Base-by-base conservation (phyloP, 2,888 invertebrate species). In the Carpatolechia fugitivella region DNA sequence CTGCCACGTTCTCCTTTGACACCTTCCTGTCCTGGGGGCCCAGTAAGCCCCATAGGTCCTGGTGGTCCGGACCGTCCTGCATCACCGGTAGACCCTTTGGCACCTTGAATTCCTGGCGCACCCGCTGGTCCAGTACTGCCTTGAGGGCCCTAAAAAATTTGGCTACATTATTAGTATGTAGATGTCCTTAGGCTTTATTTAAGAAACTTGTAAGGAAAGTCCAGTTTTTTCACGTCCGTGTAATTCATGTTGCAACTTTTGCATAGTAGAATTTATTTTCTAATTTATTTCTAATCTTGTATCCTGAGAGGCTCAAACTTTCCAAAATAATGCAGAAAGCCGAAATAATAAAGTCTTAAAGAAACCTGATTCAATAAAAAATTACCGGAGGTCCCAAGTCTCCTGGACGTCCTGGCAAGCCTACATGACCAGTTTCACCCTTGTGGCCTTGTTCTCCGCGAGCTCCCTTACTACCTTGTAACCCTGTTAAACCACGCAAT, bases 321-420 rank as follows among this genome's bases (percentile, higher is more conserved):
- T n/a, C n/a, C n/a, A n/a, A n/a, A n/a, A n/a, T n/a, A n/a, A n/a
- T n/a, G n/a, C n/a, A n/a, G n/a, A n/a, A n/a, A n/a, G n/a, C n/a
- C n/a, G n/a, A n/a, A n/a, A n/a, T n/a, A n/a, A n/a, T n/a, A n/a
- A n/a, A n/a, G n/a, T n/a, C n/a, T n/a, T n/a, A n/a, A n/a, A n/a
- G n/a, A n/a, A n/a, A n/a, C n/a, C 6, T 24, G 16, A 40, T 16
- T 3, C 8, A 1, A 13, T 4, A 11, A 10, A 52, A 20, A 35
- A 29, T 85, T 86, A 95, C 96, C 56, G 92, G 87, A 58, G 92
- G 90, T 61, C 96, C 96, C 52, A 93, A 83, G 74, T 94, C 94
- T 70, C 96, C 96, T 1, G 94, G 94, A 62, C 95, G 82, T 56
- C 96, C 97, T 7, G 95, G 94, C 20, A 94, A 91, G n/a, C 96